Evolutionary conservation across 2,888 invertebrate genomes (phyloP).

Genomic region (Azorinus chamasolen): DNA sequence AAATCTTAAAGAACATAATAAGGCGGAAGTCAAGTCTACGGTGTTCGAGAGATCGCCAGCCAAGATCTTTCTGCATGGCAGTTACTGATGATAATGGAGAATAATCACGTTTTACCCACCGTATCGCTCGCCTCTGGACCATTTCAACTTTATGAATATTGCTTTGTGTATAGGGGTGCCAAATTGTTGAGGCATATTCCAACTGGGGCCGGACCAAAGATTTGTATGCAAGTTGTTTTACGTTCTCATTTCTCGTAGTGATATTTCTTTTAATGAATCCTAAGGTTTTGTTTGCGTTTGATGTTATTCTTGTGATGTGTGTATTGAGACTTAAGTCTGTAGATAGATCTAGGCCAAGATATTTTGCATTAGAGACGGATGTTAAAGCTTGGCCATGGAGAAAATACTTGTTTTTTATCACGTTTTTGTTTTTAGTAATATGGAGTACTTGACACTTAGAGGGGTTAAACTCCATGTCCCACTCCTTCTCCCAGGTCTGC

Average conservation of each 20-base stretch:
- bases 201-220: constrained; percentile 16
- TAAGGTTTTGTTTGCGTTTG: constrained; percentile 26
- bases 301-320: constrained; percentile 17
- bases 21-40: constrained; percentile 9
- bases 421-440: constrained; percentile 4
- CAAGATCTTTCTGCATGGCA: constrained; percentile 20
- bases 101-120: constrained; percentile 12
- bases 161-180: constrained; percentile 7
- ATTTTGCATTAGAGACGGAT: constrained; percentile 4
- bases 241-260: constrained; percentile 2
- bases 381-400: constrained; percentile 24
- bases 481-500: constrained; percentile 9
- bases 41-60: constrained; percentile 17
- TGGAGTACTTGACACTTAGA: constrained; percentile 31
- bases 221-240: constrained; percentile 17
- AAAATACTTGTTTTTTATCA: constrained; percentile 2
- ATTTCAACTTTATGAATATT: constrained; percentile 12
- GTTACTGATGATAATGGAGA: constrained; percentile 11
- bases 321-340: constrained; percentile 17
- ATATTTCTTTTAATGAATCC: constrained; percentile 30
- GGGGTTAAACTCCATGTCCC: constrained; percentile 28
- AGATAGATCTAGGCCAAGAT: constrained; percentile 21
- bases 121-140: constrained; percentile 12
- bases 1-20: constrained; percentile 21
- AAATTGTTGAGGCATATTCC: constrained; percentile 22